Evolutionary conservation across 1,140 invertebrate species (phyloP), one percentile per base, ranked within the genome.

Genomic region (Argopecten irradians): DNA sequence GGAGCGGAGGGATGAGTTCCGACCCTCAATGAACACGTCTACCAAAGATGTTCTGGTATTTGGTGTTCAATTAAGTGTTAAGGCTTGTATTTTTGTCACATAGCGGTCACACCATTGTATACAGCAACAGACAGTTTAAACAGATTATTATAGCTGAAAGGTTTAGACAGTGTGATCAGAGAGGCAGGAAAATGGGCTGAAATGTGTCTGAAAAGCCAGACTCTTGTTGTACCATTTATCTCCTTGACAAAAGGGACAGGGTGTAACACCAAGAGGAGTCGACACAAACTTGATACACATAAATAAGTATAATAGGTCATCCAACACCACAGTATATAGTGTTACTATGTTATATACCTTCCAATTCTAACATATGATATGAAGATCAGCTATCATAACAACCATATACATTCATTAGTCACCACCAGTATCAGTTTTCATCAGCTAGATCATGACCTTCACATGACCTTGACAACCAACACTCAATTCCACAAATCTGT

Each of bases 51-150:
- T 71, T 71, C 55, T 71, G 55, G 55, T 71, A n/a, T 71, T 71
- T 71, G 55, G 55, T 71, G 55, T 71, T 71, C 55, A 71, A 71
- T 71, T 71, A 71, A 71, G 55, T 71, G 55, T 71, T n/a, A 71
- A 71, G 55, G 55, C 19, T 71, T 71, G 55, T 71, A 71, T 71
- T 71, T n/a, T 71, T 71, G 55, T 71, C 55, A 71, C 55, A 71
- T 71, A 71, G 55, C 55, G 55, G 55, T n/a, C 55, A 8, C 1
- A n/a, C 22, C 28, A 71, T 71, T 71, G 55, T 71, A 16, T 71
- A n/a, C 22, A 46, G 16, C 55, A 28, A 1, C 55, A 71, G 55
- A 71, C 55, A 28, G n/a, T n/a, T 46, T 71, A 28, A 71, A 71
- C 55, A 71, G 55, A 71, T 71, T 71, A 71, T 71, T 28, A 71